These are phyloP conservation scores for Limnephilus marmoratus DNA, from an alignment of 2,888 invertebrate genomes.

Conservation along the genomic window DNA sequence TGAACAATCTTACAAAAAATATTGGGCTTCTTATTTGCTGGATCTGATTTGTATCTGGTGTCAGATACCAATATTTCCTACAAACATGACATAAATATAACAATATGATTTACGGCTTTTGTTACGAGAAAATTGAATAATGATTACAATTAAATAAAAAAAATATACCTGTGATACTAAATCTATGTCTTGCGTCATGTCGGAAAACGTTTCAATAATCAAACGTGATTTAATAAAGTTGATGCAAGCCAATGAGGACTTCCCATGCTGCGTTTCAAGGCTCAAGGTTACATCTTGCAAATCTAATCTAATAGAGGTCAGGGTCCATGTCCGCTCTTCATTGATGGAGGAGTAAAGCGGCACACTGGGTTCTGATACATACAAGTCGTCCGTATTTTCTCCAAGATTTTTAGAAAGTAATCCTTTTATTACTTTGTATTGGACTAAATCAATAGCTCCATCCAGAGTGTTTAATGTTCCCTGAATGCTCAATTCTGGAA, in stretches of 20 bases:
- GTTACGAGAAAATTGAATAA: background rate
- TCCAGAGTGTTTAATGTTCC: conserved; percentile 92
- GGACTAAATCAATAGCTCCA: conserved; percentile 87
- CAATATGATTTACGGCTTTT: background rate
- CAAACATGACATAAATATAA: conserved; percentile 2
- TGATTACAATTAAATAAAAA: background rate
- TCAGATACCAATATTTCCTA: conserved; percentile 88
- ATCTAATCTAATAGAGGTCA: conserved; percentile 88
- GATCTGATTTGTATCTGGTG: conserved; percentile 82
- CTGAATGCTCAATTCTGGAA: conserved; percentile 90
- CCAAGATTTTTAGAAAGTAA: conserved; percentile 93
- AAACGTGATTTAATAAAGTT: conserved; percentile 95
- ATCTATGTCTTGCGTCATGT: conserved; percentile 94
- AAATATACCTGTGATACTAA: conserved; percentile 87
- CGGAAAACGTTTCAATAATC: conserved; percentile 90
- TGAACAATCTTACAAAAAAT: conserved; percentile 93
- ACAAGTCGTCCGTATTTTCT: conserved; percentile 85
- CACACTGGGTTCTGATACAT: conserved; percentile 64
- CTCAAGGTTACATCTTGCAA: conserved; percentile 91
- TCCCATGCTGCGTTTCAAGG: conserved; percentile 79
- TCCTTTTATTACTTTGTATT: conserved; percentile 92
- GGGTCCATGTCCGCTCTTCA: conserved; percentile 82
- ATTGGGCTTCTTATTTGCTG: conserved; percentile 86
- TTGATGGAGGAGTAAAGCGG: conserved; percentile 45
- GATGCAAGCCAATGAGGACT: conserved; percentile 85